Evolutionary conservation across 2,797 vertebrate species (phyloP).

Genomic region (Catamblyrhynchus diadema): DNA sequence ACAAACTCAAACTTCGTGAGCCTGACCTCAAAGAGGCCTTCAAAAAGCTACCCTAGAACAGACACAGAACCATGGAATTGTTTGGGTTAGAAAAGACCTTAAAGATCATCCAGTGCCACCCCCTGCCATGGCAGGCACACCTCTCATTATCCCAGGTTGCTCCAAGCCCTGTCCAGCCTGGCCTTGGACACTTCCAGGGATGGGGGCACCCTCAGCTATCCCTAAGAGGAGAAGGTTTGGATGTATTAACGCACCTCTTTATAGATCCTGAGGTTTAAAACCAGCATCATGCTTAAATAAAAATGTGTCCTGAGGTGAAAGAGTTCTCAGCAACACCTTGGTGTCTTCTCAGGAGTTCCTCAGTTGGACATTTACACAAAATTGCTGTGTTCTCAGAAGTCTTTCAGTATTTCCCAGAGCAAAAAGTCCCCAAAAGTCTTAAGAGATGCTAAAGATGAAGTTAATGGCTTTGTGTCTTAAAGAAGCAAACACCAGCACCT

Average conservation of each 20-base stretch:
- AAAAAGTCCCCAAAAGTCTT: not conserved
- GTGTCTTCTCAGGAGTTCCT: not conserved
- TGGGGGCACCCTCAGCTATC: accelerated
- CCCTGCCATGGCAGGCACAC: not conserved
- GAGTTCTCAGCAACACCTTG: not conserved
- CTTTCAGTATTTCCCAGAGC: not conserved
- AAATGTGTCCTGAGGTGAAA: not conserved
- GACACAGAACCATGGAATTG: not conserved
- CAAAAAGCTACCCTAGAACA: not conserved
- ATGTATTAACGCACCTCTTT: not conserved
- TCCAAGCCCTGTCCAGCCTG: not conserved
- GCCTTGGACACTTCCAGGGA: accelerated
- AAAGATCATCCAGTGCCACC: not conserved
- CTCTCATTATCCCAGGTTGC: accelerated
- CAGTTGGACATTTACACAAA: not conserved
- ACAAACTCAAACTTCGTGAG: not conserved
- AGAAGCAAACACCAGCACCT: not conserved
- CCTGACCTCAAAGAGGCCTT: not conserved
- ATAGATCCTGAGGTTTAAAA: not conserved
- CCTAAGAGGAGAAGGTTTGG: not conserved
- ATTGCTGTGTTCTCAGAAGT: accelerated
- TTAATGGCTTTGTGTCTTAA: not conserved
- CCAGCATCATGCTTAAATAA: not conserved
- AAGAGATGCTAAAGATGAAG: not conserved
- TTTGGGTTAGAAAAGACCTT: not conserved